Evolutionary conservation across 2,888 invertebrate genomes (phyloP), one percentile per base, ranked within the genome.

Genomic region (Agriopis leucophaearia): DNA sequence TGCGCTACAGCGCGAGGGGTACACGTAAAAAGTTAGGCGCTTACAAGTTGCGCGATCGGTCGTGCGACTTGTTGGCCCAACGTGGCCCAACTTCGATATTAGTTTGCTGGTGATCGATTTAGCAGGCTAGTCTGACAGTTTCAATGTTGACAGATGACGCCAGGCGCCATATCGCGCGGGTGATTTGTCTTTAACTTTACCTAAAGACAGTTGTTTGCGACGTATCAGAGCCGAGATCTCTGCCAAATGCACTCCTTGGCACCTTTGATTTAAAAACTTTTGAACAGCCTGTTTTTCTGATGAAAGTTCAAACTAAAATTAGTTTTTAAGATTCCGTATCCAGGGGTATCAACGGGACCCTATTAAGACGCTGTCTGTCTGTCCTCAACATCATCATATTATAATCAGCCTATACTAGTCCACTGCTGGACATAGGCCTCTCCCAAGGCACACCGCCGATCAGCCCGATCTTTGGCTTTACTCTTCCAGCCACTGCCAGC

Each of bases 81-180:
- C 84, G 89, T 81, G 81, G 79, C 82, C 75, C 83, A 90, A 92
- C 90, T 92, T 92, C 83, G 88, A 91, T 92, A 93, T 92, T 93
- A 92, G 91, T 93, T 93, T 81, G 87, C 87, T 84, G 88, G 89
- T 93, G 92, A 93, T 92, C 92, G 92, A 92, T 93, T 88, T 85
- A 84, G 85, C 90, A 84, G 85, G 82, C 86, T 86, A 88, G 86
- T 92, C 89, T 90, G 92, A 92, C 92, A 92, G 91, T 91, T 91
- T 75, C 85, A 90, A 91, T 90, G 83, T 88, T 91, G 90, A 92
- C 91, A 90, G 92, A 93, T 92, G 92, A 92, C 86, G 88, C 86
- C 78, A 82, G 83, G 82, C 84, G 87, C 88, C 89, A 90, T 88
- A 91, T 87, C 88, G 88, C 81, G 77, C 77, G 81, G 87, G 88